Evolutionary conservation across 2,888 invertebrate genomes (phyloP), one percentile per base, ranked within the genome.

Genomic region (Volucella inflata): DNA sequence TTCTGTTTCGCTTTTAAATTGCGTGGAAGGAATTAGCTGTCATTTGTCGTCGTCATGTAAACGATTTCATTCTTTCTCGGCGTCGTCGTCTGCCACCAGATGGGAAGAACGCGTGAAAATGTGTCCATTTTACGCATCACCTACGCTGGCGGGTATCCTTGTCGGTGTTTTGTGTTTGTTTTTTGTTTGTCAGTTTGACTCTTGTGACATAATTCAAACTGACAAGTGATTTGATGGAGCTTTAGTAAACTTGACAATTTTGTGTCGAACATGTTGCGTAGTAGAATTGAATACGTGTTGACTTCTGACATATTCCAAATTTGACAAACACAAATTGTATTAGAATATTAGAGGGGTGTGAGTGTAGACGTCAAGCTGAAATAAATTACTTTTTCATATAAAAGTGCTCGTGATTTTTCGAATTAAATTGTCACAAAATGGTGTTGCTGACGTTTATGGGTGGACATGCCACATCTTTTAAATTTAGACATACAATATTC

Each of bases 1-100:
- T 42, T 50, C 40, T 76, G 30, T 30, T 30, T 30, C 30, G 21
- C 55, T 50, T 72, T 51, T 42, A 85, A 72, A 81, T 72, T 76
- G 76, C 48, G 81, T 81, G 68, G 51, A 81, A 85, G 85, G 76
- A 85, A 85, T 85, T 85, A 85, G 85, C 81, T 81, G 81, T 81
- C 80, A 85, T 85, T 85, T 85, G 81, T 80, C 80, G 84, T 67
- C 75, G 68, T 30, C 30, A 30, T 80, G 80, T 72, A 76, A 76
- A 72, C 85, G 46, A 46, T 72, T 50, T 30, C 46, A 14, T 12
- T 62, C 55, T 17, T 67, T 53, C 36, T 36, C 1, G 40, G 68
- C 9, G 48, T 53, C 68, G 62, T 17, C 2, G 2, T 10, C 21
- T 46, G 38, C 21, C 50, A 12, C 1, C 11, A 48, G 72, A 42